Percentiles rank a stretch among this genome's conserved stretches.
Evolutionary conservation across 2,888 invertebrate genomes (phyloP).

Genomic region (Serrognathus titanus): DNA sequence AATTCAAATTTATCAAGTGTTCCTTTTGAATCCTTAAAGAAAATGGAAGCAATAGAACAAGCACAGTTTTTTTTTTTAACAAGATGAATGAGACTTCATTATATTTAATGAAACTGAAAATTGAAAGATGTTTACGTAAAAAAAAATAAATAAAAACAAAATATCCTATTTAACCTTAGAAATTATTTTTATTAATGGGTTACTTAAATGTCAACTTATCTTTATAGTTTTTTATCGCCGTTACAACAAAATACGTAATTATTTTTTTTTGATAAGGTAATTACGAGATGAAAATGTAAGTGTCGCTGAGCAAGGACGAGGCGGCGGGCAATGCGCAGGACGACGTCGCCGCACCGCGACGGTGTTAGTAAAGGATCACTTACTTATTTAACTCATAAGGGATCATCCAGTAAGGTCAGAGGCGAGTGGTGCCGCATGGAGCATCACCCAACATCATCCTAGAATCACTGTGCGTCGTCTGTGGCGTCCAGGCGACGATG

Average conservation of each 20-base stretch:
- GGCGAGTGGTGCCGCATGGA: slow-evolving; percentile 49
- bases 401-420: slow-evolving; percentile 49
- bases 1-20: too few relatives aligned
- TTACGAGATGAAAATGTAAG: not conserved
- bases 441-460: slow-evolving; percentile 50
- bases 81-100: too few relatives aligned
- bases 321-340: not conserved
- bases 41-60: too few relatives aligned
- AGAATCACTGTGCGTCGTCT: slow-evolving; percentile 26
- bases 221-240: slow-evolving; percentile 1
- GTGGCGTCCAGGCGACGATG: slow-evolving; percentile 17
- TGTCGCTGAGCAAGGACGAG: not conserved
- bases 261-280: slow-evolving; percentile 1
- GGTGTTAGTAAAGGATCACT: slow-evolving; percentile 21
- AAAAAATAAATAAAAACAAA: too few relatives aligned
- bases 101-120: too few relatives aligned
- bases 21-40: too few relatives aligned
- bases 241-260: not conserved
- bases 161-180: too few relatives aligned
- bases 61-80: too few relatives aligned
- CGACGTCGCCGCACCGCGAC: not conserved
- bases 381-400: slow-evolving; percentile 46
- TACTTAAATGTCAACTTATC: slow-evolving; percentile 2
- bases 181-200: not conserved
- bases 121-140: too few relatives aligned